Percentiles rank a stretch among this genome's conserved stretches.
These are phyloP conservation scores for Scrobipalpa costella DNA, from an alignment of 2,888 invertebrate species.

Conservation along the genomic window DNA sequence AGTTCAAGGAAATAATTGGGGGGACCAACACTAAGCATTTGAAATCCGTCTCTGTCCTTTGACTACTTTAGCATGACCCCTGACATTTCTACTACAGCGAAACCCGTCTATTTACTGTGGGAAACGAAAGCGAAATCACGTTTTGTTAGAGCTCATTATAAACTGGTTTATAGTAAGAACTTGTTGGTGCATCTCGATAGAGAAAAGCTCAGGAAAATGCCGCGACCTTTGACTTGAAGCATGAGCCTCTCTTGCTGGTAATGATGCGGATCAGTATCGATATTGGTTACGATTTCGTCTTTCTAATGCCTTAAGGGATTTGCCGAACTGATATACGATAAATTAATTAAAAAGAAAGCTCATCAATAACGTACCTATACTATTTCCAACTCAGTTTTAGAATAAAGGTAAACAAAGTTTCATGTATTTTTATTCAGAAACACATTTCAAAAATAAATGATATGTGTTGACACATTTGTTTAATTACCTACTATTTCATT, in stretches of 20 bases:
- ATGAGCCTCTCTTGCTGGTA: neutral
- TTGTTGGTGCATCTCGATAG: slow-evolving; percentile 8
- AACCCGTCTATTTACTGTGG: slow-evolving; percentile 8
- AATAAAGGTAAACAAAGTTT: too few species aligned
- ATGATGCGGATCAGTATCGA: neutral
- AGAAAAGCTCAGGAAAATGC: slow-evolving; percentile 18
- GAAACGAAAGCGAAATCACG: slow-evolving; percentile 10
- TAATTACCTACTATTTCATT: too few species aligned
- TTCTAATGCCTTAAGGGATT: neutral
- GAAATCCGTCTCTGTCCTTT: slow-evolving; percentile 9
- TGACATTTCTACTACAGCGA: slow-evolving; percentile 9
- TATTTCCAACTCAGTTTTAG: too few species aligned
- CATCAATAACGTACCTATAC: neutral
- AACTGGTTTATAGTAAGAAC: neutral
- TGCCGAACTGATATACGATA: too few species aligned
- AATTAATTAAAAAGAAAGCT: too few species aligned
- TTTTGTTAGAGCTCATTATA: slow-evolving; percentile 7
- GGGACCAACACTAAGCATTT: neutral
- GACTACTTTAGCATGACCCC: slow-evolving; percentile 13
- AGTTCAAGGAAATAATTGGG: too few species aligned
- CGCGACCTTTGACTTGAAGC: slow-evolving; percentile 19
- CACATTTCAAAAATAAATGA: too few species aligned
- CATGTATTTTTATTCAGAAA: too few species aligned
- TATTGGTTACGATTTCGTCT: slow-evolving; percentile 8
- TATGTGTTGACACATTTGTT: too few species aligned